phyloP scores from a whole-genome alignment of 2,888 invertebrate genomes.

The Phengaris alcon region DNA sequence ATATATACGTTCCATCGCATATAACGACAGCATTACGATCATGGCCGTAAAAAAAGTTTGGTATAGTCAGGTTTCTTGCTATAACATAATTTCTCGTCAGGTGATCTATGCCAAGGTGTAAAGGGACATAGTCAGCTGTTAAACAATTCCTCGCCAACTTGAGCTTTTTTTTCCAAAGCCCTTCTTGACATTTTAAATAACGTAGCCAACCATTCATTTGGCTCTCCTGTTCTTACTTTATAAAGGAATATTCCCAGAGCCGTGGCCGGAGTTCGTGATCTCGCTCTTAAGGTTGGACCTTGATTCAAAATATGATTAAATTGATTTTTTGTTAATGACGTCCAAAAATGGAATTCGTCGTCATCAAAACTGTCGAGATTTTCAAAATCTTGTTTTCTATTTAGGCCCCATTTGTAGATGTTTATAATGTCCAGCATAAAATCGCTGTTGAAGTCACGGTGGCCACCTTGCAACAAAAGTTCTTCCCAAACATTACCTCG shows the following conservation, averaged over 20 bases:
- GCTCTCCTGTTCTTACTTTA: constrained; percentile 37
- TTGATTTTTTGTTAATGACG: constrained; percentile 32
- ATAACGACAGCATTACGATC: neutral
- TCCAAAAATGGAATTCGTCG: constrained; percentile 34
- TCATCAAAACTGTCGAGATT: constrained; percentile 32
- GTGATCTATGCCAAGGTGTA: constrained; percentile 35
- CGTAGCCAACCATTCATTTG: constrained; percentile 28
- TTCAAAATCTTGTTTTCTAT: constrained; percentile 34
- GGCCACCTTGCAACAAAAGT: constrained; percentile 17
- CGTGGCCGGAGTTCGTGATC: constrained; percentile 30
- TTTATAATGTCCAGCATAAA: constrained; percentile 34
- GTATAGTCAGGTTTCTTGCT: constrained; percentile 31
- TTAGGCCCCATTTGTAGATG: constrained; percentile 32
- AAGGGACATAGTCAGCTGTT: constrained; percentile 34
- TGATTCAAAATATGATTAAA: constrained; percentile 33
- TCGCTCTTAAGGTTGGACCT: constrained; percentile 32
- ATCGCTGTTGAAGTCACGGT: constrained; percentile 30
- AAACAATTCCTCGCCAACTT: constrained; percentile 40
- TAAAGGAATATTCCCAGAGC: constrained; percentile 32
- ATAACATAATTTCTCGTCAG: constrained; percentile 33
- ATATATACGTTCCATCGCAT: constrained; percentile 10
- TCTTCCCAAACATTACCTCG: constrained; percentile 5
- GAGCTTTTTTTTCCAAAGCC: constrained; percentile 60
- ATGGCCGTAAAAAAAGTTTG: constrained; percentile 1
- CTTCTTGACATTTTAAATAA: constrained; percentile 28